Conservation (phyloP, 2,797 vertebrate species). For the Aldrovandia affinis region DNA sequence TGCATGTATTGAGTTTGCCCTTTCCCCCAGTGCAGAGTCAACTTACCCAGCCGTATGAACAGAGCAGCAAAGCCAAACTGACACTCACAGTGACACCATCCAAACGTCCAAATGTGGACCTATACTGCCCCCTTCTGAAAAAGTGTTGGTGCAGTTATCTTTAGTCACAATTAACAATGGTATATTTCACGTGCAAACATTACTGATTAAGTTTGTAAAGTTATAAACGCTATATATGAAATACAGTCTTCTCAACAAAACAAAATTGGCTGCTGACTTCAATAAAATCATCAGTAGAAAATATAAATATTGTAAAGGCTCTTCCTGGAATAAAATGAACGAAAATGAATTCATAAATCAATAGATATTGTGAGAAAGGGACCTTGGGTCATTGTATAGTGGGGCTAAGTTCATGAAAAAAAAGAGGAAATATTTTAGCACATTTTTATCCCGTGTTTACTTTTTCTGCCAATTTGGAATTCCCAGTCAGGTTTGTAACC, state of each 20-base stretch:
- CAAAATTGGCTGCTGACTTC: neutral
- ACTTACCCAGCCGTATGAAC: neutral
- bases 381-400: neutral
- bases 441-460: too few relatives aligned
- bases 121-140: constrained; percentile 15
- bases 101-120: neutral
- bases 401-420: neutral
- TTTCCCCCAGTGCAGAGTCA: neutral
- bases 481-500: too few relatives aligned
- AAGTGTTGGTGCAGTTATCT: neutral
- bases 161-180: neutral
- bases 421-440: too few relatives aligned
- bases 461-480: too few relatives aligned
- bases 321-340: neutral
- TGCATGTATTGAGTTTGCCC: neutral
- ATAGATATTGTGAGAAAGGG: neutral
- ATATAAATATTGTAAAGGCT: neutral
- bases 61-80: neutral
- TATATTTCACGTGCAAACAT: neutral
- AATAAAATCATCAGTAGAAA: neutral
- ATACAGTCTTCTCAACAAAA: neutral
- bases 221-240: neutral
- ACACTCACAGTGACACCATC: neutral
- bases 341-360: neutral
- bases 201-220: neutral